Conservation (phyloP, 2,113 vertebrate genomes). For the Planiliza haematocheilus region DNA sequence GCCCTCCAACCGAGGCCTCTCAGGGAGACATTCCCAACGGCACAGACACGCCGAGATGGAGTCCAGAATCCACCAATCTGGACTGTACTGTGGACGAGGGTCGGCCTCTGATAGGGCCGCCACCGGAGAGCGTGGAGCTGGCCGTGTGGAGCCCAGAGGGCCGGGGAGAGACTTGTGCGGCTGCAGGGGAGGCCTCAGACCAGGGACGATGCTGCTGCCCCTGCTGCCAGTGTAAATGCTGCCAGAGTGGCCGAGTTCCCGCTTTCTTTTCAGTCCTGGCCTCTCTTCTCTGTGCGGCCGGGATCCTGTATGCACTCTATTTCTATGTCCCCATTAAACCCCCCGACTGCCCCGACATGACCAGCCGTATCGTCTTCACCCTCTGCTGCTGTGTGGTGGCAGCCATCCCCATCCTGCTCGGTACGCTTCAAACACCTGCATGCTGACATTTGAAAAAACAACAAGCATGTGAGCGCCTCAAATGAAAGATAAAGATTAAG, state of each 20-base stretch:
- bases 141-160: slow-evolving; percentile 70
- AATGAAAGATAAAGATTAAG: slow-evolving; percentile 58
- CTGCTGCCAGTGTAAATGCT: slow-evolving; percentile 72
- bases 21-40: slow-evolving; percentile 67
- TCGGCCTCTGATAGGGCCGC: slow-evolving; percentile 70
- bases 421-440: slow-evolving; percentile 70
- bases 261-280: slow-evolving; percentile 77
- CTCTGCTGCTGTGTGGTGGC: slow-evolving; percentile 81
- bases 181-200: slow-evolving; percentile 38
- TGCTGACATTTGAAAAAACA: slow-evolving; percentile 12
- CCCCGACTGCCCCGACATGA: slow-evolving; percentile 73
- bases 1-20: slow-evolving; percentile 47
- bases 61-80: slow-evolving; percentile 62
- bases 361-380: slow-evolving; percentile 77
- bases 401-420: slow-evolving; percentile 78
- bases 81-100: slow-evolving; percentile 71
- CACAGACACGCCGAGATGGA: slow-evolving; percentile 62
- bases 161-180: slow-evolving; percentile 38
- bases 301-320: slow-evolving; percentile 81
- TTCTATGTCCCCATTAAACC: slow-evolving; percentile 77
- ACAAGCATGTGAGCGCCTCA: not conserved
- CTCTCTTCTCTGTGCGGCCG: slow-evolving; percentile 76
- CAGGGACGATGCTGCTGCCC: slow-evolving; percentile 60
- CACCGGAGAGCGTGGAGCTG: slow-evolving; percentile 79
- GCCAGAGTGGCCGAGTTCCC: slow-evolving; percentile 67